These are phyloP conservation scores for Dryobates pubescens DNA, from an alignment of 2,797 vertebrate genomes.

Conservation along the genomic window DNA sequence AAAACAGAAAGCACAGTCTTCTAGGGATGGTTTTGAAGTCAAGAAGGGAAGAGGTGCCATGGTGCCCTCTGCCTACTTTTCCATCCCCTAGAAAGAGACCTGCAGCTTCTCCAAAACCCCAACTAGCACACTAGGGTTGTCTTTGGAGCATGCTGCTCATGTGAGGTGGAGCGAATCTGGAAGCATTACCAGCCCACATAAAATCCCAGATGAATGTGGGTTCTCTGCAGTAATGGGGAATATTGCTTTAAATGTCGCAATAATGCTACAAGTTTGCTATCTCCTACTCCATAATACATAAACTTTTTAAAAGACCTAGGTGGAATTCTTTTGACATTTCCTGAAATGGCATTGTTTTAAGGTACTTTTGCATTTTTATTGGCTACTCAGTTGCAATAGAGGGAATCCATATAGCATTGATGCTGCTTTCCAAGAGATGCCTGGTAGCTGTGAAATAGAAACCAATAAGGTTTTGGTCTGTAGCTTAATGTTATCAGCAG, in stretches of 20 bases:
- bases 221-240: not conserved
- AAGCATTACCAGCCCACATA: accelerated
- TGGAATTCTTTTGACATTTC: not conserved
- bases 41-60: not conserved
- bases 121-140: not conserved
- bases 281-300: not conserved
- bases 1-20: not conserved
- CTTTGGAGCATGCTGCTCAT: not conserved
- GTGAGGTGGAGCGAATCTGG: not conserved
- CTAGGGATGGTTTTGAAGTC: not conserved
- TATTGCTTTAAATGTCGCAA: not conserved
- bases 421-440: not conserved
- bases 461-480: constrained; percentile 6
- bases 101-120: not conserved
- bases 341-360: constrained; percentile 46
- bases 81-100: not conserved
- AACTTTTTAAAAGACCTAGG: not conserved
- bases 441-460: constrained; percentile 44
- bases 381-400: constrained; percentile 6
- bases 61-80: not conserved
- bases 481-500: constrained; percentile 48
- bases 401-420: not conserved
- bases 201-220: not conserved
- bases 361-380: constrained; percentile 56
- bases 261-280: not conserved